Evolutionary conservation across 1,140 invertebrate species (phyloP).

Genomic region (Drosophila nannoptera): DNA sequence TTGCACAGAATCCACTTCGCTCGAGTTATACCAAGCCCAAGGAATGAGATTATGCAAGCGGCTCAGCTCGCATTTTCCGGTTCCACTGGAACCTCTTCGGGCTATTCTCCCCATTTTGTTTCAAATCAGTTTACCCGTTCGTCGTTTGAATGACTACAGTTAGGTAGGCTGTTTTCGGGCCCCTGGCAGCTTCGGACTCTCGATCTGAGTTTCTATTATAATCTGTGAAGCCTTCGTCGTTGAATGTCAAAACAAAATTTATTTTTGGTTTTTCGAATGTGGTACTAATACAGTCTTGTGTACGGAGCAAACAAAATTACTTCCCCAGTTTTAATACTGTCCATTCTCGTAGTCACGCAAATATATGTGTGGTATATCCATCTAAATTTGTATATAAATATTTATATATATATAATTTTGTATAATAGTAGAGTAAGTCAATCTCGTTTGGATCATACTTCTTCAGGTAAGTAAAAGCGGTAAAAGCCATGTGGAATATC

Average conservation of each 20-base stretch:
- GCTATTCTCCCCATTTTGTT: neutral
- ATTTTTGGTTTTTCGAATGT: slow-evolving; percentile 51
- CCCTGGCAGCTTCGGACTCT: too few species aligned
- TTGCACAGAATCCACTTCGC: too few species aligned
- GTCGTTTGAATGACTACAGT: neutral
- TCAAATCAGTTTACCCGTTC: slow-evolving; percentile 6
- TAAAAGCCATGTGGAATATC: too few species aligned
- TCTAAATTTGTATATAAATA: too few species aligned
- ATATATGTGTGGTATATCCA: too few species aligned
- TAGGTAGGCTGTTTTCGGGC: too few species aligned
- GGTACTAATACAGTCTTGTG: slow-evolving; percentile 45
- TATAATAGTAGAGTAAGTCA: too few species aligned
- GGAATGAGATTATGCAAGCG: neutral
- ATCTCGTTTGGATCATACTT: too few species aligned
- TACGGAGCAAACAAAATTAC: slow-evolving; percentile 63
- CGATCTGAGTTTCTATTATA: too few species aligned
- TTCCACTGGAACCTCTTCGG: neutral
- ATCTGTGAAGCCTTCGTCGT: slow-evolving; percentile 56
- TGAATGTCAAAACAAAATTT: slow-evolving; percentile 57
- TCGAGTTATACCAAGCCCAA: too few species aligned
- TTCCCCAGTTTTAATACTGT: slow-evolving; percentile 41
- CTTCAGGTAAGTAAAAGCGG: neutral
- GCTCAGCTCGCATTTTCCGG: slow-evolving; percentile 11
- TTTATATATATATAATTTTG: too few species aligned
- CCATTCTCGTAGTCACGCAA: too few species aligned